Conservation (phyloP, 2,113 vertebrate genomes). For the Poicephalus meyeri region DNA sequence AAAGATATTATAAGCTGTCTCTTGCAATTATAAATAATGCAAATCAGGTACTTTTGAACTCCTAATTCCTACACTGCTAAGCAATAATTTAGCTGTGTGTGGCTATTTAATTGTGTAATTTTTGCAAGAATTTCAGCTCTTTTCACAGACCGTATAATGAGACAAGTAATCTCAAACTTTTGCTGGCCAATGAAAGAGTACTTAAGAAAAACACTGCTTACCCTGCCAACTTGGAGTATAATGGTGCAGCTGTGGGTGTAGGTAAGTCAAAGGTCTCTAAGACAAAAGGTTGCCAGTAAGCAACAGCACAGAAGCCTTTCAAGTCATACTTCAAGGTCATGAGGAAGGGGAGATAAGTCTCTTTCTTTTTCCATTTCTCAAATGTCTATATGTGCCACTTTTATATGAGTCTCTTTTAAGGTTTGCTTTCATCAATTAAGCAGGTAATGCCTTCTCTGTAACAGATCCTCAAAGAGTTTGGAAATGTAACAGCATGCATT, state of each 20-base stretch:
- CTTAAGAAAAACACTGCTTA: background rate
- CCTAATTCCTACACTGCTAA: background rate
- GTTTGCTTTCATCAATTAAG: constrained; percentile 35
- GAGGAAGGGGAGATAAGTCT: background rate
- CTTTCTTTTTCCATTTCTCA: background rate
- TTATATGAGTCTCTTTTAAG: background rate
- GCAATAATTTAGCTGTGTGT: background rate
- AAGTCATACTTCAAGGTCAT: constrained; percentile 13
- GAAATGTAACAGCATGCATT: constrained; percentile 52
- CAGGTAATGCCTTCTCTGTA: background rate
- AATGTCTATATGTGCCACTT: background rate
- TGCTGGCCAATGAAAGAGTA: background rate
- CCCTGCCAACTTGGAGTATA: background rate
- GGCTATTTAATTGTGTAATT: background rate
- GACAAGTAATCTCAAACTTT: background rate
- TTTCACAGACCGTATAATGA: background rate
- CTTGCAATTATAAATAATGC: background rate
- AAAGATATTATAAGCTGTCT: background rate
- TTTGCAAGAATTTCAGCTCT: background rate
- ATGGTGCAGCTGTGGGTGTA: background rate
- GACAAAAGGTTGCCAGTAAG: background rate
- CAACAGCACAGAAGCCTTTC: background rate
- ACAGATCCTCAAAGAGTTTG: constrained; percentile 30
- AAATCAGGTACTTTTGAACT: constrained; percentile 28
- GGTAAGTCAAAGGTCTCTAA: background rate